phyloP scores from a whole-genome alignment of 2,888 invertebrate species.

The Sphaerophoria taeniata region DNA sequence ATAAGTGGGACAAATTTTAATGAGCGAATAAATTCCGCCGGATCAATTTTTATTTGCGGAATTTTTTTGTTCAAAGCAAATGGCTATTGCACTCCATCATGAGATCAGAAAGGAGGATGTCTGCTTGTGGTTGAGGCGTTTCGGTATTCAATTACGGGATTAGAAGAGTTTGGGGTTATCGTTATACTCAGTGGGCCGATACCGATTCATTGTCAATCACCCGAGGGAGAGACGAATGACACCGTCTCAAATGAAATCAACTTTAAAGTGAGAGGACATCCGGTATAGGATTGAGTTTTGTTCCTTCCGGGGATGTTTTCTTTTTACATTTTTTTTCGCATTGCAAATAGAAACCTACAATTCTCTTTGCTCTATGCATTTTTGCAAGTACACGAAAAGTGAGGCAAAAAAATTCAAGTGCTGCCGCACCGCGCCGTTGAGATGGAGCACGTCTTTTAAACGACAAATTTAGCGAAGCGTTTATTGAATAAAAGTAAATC shows the following conservation, averaged over 20 bases:
- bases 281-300: conserved; percentile 61
- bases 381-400: background rate
- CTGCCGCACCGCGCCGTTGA: background rate
- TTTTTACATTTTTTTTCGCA: background rate
- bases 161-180: conserved; percentile 4
- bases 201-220: conserved; percentile 54
- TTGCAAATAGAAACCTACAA: conserved; percentile 41
- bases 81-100: conserved; percentile 48
- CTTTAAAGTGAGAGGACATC: conserved; percentile 52
- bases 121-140: conserved; percentile 40
- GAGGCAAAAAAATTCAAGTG: too few relatives aligned
- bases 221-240: conserved; percentile 1
- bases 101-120: background rate
- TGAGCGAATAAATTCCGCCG: conserved; percentile 71
- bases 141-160: conserved; percentile 64
- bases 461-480: conserved; percentile 75
- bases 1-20: conserved; percentile 73
- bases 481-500: conserved; percentile 76
- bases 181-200: background rate
- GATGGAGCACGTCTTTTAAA: conserved; percentile 68
- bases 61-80: conserved; percentile 72
- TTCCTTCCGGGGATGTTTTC: conserved; percentile 32
- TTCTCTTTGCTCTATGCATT: conserved; percentile 26
- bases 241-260: conserved; percentile 53
- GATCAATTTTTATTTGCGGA: conserved; percentile 72